phyloP scores from a whole-genome alignment of 2,113 vertebrate genomes.

The Glaucidium brasilianum region DNA sequence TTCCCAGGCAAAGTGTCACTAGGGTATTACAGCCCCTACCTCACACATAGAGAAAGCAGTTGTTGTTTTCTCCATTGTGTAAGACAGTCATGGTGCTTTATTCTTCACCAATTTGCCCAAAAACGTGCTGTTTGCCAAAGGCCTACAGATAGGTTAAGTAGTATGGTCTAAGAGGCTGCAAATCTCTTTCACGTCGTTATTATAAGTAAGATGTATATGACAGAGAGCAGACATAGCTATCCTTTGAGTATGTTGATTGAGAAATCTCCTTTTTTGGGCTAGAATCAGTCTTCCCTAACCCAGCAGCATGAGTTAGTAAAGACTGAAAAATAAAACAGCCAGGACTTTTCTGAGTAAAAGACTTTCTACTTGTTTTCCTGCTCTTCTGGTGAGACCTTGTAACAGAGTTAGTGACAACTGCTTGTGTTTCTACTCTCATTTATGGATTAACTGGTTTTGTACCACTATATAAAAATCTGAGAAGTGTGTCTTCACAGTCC shows the following conservation, averaged over 20 bases:
- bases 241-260: neutral
- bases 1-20: neutral
- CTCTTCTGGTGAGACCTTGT: neutral
- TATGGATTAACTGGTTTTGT: neutral
- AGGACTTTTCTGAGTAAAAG: neutral
- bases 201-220: neutral
- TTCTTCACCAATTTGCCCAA: neutral
- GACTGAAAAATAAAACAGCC: neutral
- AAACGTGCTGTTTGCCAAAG: neutral
- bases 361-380: neutral
- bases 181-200: slow-evolving; percentile 46
- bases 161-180: slow-evolving; percentile 13
- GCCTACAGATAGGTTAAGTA: neutral
- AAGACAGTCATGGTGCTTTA: neutral
- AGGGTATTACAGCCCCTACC: neutral
- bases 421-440: neutral
- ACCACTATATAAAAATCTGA: neutral
- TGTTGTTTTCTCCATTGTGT: neutral
- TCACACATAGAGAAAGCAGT: neutral
- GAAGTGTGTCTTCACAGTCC: neutral
- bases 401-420: neutral
- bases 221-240: slow-evolving; percentile 21
- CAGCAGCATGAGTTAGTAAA: neutral
- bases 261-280: slow-evolving; percentile 47
- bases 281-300: neutral